Base-by-base conservation (phyloP, 1,140 invertebrate species). In the Listronotus oregonensis region DNA sequence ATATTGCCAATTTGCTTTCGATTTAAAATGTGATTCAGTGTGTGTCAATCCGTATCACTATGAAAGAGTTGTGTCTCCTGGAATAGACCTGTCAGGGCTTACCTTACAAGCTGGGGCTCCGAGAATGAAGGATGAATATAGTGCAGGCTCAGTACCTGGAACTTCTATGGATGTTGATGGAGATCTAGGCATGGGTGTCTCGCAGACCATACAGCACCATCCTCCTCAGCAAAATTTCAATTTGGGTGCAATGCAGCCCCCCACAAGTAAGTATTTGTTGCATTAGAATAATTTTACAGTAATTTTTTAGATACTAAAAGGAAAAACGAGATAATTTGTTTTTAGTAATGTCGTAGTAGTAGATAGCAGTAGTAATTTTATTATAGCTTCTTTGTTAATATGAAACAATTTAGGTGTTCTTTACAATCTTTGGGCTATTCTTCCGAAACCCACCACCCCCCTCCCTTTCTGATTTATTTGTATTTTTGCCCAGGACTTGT, bases 31-130 rank as follows among this genome's bases (percentile, higher is more conserved):
- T 81, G 94, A 98, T 82, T 94, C 93, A 64, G 96, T 99, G 8
- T 99, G 97, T 82, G 96, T 99, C 1, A 99, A 97, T 85, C 97
- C 97, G 1, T 99, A 99, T 79, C 97, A 99, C 79, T 99, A 99
- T 83, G 96, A 99, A 81, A 85, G 97, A 72, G 95, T 98, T 56
- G 94, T 97, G n/a, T 97, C 95, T 15, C 95, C 95, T 64, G 95
- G 95, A 66, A 96, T 98, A 80, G 92, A 94, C 85, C 81, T 94
- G 44, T 94, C 92, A 52, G 91, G 91, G 6, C 79, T 94, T 21
- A 93, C 90, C 40, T 81, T 95, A 49, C 91, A 93, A 76, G 88
- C 90, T 5, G 67, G 88, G 10, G 84, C 88, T 15, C 85, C 86
- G 1, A 74, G 77, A 17, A 80, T 69, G 72, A 83, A 76, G 80